Evolutionary conservation across 2,113 vertebrate species (phyloP).

Genomic region (Eurypyga helias): DNA sequence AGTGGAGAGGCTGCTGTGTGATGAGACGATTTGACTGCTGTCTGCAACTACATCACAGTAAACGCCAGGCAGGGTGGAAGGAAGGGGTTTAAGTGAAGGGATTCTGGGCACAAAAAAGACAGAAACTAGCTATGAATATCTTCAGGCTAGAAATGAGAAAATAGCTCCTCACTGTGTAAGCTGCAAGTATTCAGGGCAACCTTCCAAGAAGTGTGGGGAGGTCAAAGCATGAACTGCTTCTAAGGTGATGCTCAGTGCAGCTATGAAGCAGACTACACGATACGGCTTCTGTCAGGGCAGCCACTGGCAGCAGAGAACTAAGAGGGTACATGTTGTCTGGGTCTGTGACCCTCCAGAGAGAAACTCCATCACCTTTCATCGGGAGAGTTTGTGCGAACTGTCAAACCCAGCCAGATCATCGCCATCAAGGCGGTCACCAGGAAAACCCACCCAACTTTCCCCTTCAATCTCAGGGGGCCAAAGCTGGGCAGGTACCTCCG

Average conservation of each 20-base stretch:
- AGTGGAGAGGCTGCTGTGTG: neutral
- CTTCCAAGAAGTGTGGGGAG: neutral
- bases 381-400: neutral
- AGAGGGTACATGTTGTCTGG: neutral
- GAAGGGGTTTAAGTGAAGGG: neutral
- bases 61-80: neutral
- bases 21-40: neutral
- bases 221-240: neutral
- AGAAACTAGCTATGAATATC: too few species aligned
- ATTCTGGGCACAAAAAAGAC: neutral
- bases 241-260: neutral
- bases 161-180: neutral
- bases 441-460: neutral
- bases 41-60: neutral
- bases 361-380: neutral
- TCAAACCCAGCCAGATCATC: neutral
- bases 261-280: neutral
- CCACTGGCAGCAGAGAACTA: neutral
- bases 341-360: neutral
- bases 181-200: neutral
- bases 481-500: neutral
- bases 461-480: neutral
- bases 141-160: neutral
- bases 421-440: neutral
- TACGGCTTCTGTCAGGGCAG: accelerated